Evolutionary conservation across 2,797 vertebrate genomes (phyloP).

Genomic region (Picus viridis): DNA sequence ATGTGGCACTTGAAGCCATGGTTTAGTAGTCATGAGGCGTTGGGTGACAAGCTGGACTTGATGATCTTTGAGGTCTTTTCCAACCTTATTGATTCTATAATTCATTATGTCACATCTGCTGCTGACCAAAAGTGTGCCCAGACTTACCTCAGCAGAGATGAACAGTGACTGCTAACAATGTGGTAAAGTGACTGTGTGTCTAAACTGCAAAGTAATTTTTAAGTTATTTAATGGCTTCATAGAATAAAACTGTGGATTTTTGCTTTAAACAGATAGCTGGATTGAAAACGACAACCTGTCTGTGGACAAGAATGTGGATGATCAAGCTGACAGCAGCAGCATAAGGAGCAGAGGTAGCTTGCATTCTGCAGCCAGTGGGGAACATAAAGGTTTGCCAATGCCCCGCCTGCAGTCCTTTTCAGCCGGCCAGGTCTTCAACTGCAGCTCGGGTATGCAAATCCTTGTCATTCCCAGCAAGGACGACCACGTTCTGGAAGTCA

Average conservation of each 20-base stretch:
- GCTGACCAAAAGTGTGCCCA: not conserved
- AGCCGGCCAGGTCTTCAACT: constrained; percentile 91
- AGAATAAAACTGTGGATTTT: not conserved
- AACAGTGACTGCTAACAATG: not conserved
- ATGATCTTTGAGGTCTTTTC: too few relatives aligned
- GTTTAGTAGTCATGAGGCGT: too few relatives aligned
- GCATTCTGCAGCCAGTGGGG: constrained; percentile 83
- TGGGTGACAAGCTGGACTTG: too few relatives aligned
- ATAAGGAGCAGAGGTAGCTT: constrained; percentile 87
- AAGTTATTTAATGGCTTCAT: not conserved
- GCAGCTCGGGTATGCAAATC: constrained; percentile 87
- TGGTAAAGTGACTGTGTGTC: not conserved
- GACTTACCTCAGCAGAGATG: not conserved
- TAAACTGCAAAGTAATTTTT: not conserved
- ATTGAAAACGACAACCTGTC: constrained; percentile 94
- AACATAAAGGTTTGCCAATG: constrained; percentile 88
- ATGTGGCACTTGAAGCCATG: too few relatives aligned
- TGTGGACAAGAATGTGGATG: constrained; percentile 89
- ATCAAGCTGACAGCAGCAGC: constrained; percentile 89
- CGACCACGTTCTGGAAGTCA: constrained; percentile 95
- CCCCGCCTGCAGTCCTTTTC: constrained; percentile 92
- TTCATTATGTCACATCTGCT: not conserved
- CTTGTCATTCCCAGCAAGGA: constrained; percentile 93
- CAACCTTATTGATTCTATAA: not conserved
- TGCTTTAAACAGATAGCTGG: constrained; percentile 87